Evolutionary conservation across 2,113 vertebrate genomes (phyloP).

Genomic region (Ophthalmolycus amberensis): DNA sequence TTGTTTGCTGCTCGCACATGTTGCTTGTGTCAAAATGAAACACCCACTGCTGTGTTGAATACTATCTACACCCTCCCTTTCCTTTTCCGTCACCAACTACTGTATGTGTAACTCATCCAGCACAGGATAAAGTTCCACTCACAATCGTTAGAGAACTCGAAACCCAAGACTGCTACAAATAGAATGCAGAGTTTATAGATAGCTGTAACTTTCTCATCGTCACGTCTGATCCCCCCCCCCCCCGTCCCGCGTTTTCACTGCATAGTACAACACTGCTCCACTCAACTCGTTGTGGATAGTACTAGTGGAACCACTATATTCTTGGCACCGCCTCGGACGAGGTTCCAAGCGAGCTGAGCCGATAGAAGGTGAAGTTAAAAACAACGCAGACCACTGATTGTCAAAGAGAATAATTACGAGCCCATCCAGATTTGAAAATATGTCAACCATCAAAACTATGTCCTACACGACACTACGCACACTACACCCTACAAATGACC

Average conservation of each 20-base stretch:
- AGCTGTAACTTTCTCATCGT: conserved; percentile 27
- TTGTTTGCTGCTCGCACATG: not conserved
- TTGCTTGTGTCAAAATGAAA: not conserved
- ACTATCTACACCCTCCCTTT: conserved; percentile 12
- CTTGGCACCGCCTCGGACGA: too few relatives aligned
- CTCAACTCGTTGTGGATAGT: too few relatives aligned
- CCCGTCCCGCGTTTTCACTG: too few relatives aligned
- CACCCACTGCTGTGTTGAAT: conserved; percentile 22
- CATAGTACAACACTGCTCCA: too few relatives aligned
- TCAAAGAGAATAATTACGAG: not conserved
- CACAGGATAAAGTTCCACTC: conserved; percentile 41
- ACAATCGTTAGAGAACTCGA: not conserved
- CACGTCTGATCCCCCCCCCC: conserved; percentile 31
- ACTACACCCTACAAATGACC: too few relatives aligned
- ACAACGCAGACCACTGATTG: not conserved
- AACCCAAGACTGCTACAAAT: conserved; percentile 18
- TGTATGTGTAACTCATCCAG: conserved; percentile 6
- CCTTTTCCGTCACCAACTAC: conserved; percentile 33
- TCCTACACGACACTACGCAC: too few relatives aligned
- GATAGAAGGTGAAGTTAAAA: not conserved
- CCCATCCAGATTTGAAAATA: too few relatives aligned
- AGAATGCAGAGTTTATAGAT: conserved; percentile 31
- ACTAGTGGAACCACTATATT: too few relatives aligned
- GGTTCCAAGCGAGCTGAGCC: too few relatives aligned
- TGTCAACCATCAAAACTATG: too few relatives aligned